A percentile compares a stretch with the other conserved stretches of the same genome.
Evolutionary conservation across 2,888 invertebrate species (phyloP).

Genomic region (Polia nebulosa): DNA sequence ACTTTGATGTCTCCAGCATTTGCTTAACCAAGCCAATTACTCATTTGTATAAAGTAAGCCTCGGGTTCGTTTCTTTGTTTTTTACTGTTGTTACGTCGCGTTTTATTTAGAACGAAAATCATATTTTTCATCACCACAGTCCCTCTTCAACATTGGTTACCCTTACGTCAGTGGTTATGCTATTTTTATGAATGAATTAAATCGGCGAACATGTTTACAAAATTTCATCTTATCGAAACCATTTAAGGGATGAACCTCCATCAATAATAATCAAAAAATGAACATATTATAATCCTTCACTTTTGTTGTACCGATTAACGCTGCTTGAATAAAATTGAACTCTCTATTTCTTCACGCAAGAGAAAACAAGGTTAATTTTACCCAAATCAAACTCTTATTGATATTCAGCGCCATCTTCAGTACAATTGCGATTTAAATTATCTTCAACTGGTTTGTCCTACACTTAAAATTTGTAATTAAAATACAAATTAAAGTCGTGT

Average conservation of each 20-base stretch:
- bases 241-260: too few relatives aligned
- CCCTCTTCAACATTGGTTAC: too few relatives aligned
- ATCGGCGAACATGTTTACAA: too few relatives aligned
- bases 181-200: rapidly evolving
- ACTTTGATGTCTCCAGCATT: constrained; percentile 52
- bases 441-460: constrained; percentile 14
- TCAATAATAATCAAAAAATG: too few relatives aligned
- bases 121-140: background rate
- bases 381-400: background rate
- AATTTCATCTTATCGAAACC: too few relatives aligned
- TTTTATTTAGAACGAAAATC: constrained; percentile 6
- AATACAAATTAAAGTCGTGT: constrained; percentile 26
- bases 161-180: too few relatives aligned
- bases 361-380: background rate
- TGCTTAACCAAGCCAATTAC: constrained; percentile 59
- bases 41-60: constrained; percentile 58
- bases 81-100: background rate
- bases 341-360: too few relatives aligned
- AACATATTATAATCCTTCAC: too few relatives aligned
- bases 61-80: constrained; percentile 25
- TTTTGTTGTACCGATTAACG: too few relatives aligned
- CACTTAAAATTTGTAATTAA: constrained; percentile 38
- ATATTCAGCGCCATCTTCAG: constrained; percentile 11
- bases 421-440: constrained; percentile 18
- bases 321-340: too few relatives aligned